phyloP scores from a whole-genome alignment of 2,797 vertebrate species.

The Aplochiton taeniatus region DNA sequence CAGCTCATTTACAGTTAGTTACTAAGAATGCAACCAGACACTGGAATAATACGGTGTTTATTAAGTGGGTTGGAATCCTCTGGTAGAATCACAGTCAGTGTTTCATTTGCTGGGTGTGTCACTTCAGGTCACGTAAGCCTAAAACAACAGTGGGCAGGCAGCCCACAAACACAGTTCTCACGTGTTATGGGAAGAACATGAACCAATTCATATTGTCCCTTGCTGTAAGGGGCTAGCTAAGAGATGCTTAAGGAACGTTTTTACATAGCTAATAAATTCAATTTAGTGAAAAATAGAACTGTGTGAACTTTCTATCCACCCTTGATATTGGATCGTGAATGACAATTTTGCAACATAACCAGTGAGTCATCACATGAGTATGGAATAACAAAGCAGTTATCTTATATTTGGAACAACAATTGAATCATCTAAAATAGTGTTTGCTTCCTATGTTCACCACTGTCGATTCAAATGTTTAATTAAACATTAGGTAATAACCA shows the following conservation, averaged over 20 bases:
- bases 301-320: neutral
- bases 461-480: neutral
- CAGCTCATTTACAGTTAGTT: neutral
- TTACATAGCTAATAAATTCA: neutral
- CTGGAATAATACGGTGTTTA: too few relatives aligned
- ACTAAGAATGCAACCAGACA: too few relatives aligned
- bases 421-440: neutral
- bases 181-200: too few relatives aligned
- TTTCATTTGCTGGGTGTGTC: too few relatives aligned
- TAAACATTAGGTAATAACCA: too few relatives aligned
- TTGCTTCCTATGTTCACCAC: neutral
- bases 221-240: neutral
- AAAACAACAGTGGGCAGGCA: too few relatives aligned
- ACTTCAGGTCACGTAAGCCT: too few relatives aligned
- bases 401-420: neutral
- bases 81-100: too few relatives aligned
- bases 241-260: neutral
- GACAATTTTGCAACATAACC: neutral
- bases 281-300: neutral
- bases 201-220: too few relatives aligned
- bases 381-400: neutral
- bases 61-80: too few relatives aligned
- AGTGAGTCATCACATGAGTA: neutral
- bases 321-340: neutral
- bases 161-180: too few relatives aligned